These are phyloP conservation scores for Pempheris klunzingeri DNA, from an alignment of 2,797 vertebrate genomes.

Conservation along the genomic window DNA sequence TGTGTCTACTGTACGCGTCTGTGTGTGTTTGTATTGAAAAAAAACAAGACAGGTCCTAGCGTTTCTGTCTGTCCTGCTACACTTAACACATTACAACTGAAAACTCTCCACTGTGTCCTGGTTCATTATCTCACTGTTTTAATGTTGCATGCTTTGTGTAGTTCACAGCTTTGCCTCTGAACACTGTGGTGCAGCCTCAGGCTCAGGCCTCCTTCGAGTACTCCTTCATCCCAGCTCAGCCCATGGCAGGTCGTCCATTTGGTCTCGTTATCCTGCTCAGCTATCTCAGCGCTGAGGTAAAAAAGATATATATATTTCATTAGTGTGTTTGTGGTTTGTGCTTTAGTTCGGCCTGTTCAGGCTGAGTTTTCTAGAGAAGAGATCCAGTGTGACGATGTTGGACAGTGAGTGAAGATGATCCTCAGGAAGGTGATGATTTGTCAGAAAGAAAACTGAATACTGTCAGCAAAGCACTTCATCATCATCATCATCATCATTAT, in stretches of 20 bases:
- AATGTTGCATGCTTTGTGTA: slow-evolving; percentile 50
- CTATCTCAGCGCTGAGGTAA: slow-evolving; percentile 83
- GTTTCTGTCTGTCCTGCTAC: background rate
- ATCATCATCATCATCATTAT: background rate
- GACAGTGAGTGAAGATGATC: background rate
- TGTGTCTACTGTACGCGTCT: background rate
- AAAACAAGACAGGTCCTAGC: too few species aligned
- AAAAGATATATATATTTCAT: background rate
- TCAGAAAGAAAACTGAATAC: slow-evolving; percentile 25
- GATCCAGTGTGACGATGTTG: background rate
- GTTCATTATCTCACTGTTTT: background rate
- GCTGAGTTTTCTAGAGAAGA: background rate
- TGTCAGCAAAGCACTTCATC: slow-evolving; percentile 12
- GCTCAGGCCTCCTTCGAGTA: slow-evolving; percentile 87
- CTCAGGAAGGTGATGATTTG: slow-evolving; percentile 20
- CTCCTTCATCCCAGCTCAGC: slow-evolving; percentile 86
- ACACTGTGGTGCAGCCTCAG: slow-evolving; percentile 78
- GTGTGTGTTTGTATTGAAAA: background rate
- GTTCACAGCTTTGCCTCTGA: slow-evolving; percentile 87
- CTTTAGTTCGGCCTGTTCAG: background rate
- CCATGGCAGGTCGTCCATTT: slow-evolving; percentile 86
- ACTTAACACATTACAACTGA: background rate
- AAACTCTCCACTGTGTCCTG: background rate
- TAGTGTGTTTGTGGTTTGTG: slow-evolving; percentile 1
- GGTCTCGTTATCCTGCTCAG: slow-evolving; percentile 86